A percentile compares a stretch with the other conserved stretches of the same genome.
Conservation (phyloP, 2,113 vertebrate species). For the Asarcornis scutulata region DNA sequence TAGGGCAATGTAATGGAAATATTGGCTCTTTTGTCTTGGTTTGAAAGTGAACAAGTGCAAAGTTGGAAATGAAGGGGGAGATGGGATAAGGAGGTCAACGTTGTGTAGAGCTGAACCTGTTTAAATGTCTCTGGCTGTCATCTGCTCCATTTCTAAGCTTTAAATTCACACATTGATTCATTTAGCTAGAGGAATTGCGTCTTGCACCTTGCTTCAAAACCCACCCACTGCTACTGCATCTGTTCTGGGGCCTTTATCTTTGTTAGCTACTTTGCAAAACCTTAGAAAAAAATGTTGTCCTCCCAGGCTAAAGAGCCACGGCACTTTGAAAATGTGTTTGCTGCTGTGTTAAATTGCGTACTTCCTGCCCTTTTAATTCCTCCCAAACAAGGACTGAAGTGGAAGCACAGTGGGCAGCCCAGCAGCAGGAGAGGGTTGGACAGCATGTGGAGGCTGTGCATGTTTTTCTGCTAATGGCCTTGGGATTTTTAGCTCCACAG, state of each 20-base stretch:
- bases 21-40: neutral
- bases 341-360: constrained; percentile 52
- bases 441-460: neutral
- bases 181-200: neutral
- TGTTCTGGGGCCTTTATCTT: neutral
- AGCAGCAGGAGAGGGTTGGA: neutral
- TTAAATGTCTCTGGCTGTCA: neutral
- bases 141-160: neutral
- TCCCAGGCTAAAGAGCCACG: neutral
- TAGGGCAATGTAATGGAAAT: neutral
- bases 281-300: neutral
- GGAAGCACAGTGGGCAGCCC: neutral
- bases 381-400: neutral
- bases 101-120: neutral
- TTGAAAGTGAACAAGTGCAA: neutral
- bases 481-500: neutral
- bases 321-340: constrained; percentile 13
- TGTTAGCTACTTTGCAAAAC: constrained; percentile 18
- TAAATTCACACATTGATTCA: neutral
- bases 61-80: neutral
- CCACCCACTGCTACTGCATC: neutral
- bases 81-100: neutral
- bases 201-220: neutral
- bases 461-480: neutral
- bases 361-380: neutral